Evolutionary conservation across 2,888 invertebrate species (phyloP).

Genomic region (Ceratothoa steindachneri): DNA sequence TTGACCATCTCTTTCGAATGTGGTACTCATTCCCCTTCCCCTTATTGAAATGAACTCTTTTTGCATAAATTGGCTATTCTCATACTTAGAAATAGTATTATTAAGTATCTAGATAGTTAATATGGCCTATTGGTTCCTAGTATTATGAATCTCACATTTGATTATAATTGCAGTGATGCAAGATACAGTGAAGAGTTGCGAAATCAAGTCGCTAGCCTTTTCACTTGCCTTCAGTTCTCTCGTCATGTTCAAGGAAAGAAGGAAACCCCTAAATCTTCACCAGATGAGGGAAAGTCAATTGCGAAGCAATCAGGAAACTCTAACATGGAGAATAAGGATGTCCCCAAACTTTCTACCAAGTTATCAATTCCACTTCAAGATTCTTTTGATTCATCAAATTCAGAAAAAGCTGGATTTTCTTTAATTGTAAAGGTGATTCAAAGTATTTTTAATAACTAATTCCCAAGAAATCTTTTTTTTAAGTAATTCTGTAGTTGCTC

Average conservation of each 20-base stretch:
- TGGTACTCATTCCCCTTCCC: too few species aligned
- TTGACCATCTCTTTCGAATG: too few species aligned
- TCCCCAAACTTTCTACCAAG: not conserved
- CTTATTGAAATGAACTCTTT: too few species aligned
- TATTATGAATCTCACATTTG: too few species aligned
- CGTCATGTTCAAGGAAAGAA: slow-evolving; percentile 20
- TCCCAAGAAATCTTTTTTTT: too few species aligned
- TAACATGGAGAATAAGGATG: too few species aligned
- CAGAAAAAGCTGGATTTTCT: slow-evolving; percentile 2
- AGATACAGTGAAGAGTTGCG: slow-evolving; percentile 41
- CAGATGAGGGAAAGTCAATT: not conserved
- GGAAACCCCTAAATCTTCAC: slow-evolving; percentile 4
- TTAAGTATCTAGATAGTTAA: too few species aligned
- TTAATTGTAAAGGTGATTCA: not conserved
- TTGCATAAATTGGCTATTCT: too few species aligned
- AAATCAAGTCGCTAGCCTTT: slow-evolving; percentile 42
- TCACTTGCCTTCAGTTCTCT: slow-evolving; percentile 47
- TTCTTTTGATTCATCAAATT: not conserved
- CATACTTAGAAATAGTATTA: too few species aligned
- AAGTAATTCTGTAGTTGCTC: too few species aligned
- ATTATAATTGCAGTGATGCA: slow-evolving; percentile 5
- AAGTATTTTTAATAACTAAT: too few species aligned
- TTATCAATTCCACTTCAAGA: not conserved
- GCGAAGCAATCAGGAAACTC: not conserved
- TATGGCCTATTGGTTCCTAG: too few species aligned